Evolutionary conservation across 2,797 vertebrate genomes (phyloP).

Genomic region (Natrix natrix): DNA sequence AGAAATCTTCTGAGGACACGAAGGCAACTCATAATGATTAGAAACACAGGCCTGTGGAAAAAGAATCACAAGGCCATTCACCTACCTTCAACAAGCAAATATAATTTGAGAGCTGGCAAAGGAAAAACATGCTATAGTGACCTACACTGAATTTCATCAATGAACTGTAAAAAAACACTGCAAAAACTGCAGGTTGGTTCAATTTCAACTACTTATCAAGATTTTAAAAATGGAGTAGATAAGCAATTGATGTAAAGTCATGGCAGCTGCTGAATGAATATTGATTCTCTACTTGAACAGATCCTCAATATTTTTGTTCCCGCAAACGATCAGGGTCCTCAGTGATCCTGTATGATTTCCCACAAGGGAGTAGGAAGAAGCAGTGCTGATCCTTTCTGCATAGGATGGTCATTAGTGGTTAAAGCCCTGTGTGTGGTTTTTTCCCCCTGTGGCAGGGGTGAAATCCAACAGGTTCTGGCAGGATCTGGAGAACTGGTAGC

Average conservation of each 20-base stretch:
- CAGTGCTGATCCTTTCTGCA: background rate
- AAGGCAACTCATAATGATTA: conserved; percentile 9
- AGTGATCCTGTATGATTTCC: background rate
- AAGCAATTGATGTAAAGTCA: background rate
- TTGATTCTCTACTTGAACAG: background rate
- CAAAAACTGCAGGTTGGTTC: background rate
- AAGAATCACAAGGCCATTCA: background rate
- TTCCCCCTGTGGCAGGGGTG: too few species aligned
- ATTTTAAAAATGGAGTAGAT: background rate
- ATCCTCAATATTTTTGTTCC: background rate
- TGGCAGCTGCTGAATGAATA: background rate
- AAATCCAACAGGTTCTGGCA: too few species aligned
- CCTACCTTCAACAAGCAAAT: background rate
- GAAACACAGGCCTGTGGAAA: conserved; percentile 21
- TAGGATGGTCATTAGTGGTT: background rate
- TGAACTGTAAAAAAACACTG: background rate
- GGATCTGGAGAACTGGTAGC: too few species aligned
- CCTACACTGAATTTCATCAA: background rate
- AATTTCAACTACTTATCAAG: background rate
- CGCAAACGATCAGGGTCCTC: background rate
- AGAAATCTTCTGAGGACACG: background rate
- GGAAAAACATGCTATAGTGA: background rate
- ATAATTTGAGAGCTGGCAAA: background rate
- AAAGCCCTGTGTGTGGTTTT: background rate
- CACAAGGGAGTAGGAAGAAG: background rate